phyloP scores from a whole-genome alignment of 37 sponge, comb jelly and placozoan genomes.

The Oopsacas minuta region DNA sequence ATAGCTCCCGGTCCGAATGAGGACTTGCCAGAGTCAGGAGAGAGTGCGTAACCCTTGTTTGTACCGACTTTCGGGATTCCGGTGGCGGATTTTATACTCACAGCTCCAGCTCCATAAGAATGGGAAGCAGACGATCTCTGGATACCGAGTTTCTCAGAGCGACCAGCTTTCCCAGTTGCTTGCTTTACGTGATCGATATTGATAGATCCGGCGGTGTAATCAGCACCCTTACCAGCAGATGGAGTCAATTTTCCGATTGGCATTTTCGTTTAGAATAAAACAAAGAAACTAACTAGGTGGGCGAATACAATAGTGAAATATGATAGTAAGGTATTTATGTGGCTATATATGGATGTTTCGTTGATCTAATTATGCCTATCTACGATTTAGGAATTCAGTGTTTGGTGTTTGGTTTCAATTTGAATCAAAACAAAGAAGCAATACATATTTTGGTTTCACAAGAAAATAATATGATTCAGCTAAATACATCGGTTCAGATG shows the following conservation, averaged over 20 bases:
- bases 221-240: conserved; percentile 58
- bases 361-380: not conserved
- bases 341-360: not conserved
- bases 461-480: not conserved
- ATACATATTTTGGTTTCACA: not conserved
- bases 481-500: too few species aligned
- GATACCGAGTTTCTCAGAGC: conserved; percentile 35
- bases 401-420: not conserved
- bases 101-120: conserved; percentile 62
- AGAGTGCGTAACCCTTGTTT: conserved; percentile 39
- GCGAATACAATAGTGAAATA: not conserved
- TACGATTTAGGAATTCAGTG: not conserved
- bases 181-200: conserved; percentile 29
- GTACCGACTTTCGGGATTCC: conserved; percentile 52
- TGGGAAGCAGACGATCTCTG: conserved; percentile 42
- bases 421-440: not conserved
- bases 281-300: not conserved
- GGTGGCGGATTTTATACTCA: conserved; percentile 42
- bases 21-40: conserved; percentile 43
- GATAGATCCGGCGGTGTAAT: conserved; percentile 55
- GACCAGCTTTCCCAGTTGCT: conserved; percentile 19
- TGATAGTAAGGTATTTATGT: not conserved
- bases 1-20: conserved; percentile 56
- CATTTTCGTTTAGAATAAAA: conserved; percentile 26
- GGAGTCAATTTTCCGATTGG: conserved; percentile 63